Conservation (phyloP, 92 coral and sea anemone species). For the Porites evermanni region DNA sequence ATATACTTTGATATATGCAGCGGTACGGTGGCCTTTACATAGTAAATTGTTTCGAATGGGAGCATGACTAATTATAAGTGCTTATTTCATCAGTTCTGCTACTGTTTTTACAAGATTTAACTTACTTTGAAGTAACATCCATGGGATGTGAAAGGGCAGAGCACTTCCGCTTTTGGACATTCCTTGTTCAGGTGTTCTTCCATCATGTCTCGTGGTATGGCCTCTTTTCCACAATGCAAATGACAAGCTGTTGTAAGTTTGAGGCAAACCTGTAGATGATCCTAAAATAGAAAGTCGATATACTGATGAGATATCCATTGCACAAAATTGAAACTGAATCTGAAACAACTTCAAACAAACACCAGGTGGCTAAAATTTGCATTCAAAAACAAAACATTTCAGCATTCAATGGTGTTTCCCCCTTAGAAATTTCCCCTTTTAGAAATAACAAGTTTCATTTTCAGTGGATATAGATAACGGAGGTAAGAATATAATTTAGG, state of each 20-base stretch:
- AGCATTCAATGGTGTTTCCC: not conserved
- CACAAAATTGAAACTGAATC: not conserved
- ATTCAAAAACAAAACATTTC: not conserved
- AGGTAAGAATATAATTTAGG: too few relatives aligned
- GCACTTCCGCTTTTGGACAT: conserved; percentile 54
- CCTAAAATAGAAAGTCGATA: not conserved
- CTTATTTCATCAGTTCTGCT: not conserved
- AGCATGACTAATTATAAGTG: not conserved
- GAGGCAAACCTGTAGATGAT: conserved; percentile 41
- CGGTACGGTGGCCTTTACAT: too few relatives aligned
- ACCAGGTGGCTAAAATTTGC: not conserved
- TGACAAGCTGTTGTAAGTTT: conserved; percentile 40
- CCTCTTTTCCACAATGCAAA: conserved; percentile 52
- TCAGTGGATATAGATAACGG: not conserved
- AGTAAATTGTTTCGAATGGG: too few relatives aligned
- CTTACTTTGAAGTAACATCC: conserved; percentile 67
- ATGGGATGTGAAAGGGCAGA: conserved; percentile 38
- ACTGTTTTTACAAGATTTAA: not conserved
- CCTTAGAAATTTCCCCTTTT: not conserved
- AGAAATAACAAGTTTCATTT: too few relatives aligned
- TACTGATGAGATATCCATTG: not conserved
- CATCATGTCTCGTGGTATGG: conserved; percentile 66
- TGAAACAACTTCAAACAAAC: not conserved
- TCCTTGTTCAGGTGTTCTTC: conserved; percentile 54
- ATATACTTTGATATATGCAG: too few relatives aligned